Evolutionary conservation across 2,888 invertebrate genomes (phyloP), one percentile per base, ranked within the genome.

Genomic region (Hymenopus coronatus): DNA sequence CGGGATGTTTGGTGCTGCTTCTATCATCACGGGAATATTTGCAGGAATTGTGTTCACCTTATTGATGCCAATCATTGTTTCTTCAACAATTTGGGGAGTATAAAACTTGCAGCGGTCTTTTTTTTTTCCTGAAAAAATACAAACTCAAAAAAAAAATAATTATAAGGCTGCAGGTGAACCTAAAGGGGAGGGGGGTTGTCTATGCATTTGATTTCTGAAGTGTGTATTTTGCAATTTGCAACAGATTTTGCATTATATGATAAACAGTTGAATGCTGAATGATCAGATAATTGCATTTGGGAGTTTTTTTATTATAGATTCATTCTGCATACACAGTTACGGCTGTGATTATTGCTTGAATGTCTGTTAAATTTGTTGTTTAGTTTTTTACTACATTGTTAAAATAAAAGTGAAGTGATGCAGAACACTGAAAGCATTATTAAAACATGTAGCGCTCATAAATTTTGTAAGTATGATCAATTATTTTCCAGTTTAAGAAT

Each of bases 1-100:
- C 0, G 99, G 99, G 89, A 99, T 99, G 99, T 97, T 98, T 93
- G 99, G 97, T 83, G 98, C 97, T 0, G 98, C 99, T 28, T 96
- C 96, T 92, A 95, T 99, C 1, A 96, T 99, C 70, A 96, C 98
- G 0, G 99, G 99, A 84, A 97, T 99, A 87, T 96, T 98, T 90
- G 92, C 94, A 14, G 99, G 99, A n/a, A 96, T 99, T 90, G 92
- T 95, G 90, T 96, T 97, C 92, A 96, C 97, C 0, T 95, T 96
- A 91, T 92, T 96, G 15, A 85, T 90, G 87, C 90, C 90, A n/a
- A 40, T 28, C n/a, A 82, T 90, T 30, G 90, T 88, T 81, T 70
- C 88, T 2, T 28, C 83, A 82, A 83, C 28, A n/a, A 25, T 70
- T 20, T 89, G 89, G 89, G 54, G 54, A 70, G 54, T 70, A 70